These are phyloP conservation scores for Drosophila arizonae DNA, from an alignment of 1,140 invertebrate species.

Conservation along the genomic window DNA sequence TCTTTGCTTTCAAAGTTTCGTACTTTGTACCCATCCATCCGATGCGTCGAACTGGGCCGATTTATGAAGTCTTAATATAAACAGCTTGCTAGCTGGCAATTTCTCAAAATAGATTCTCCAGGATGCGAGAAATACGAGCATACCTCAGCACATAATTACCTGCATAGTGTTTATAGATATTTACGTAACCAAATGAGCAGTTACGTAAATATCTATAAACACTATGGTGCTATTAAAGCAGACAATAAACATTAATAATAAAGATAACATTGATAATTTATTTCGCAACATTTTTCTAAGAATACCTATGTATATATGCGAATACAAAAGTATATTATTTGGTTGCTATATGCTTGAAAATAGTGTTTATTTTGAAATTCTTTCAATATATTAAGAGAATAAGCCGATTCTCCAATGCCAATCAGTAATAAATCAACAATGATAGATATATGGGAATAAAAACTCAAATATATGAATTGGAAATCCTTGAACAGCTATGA, in stretches of 20 bases:
- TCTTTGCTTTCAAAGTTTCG: slow-evolving; percentile 38
- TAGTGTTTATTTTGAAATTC: background rate
- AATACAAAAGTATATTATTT: background rate
- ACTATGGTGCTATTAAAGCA: slow-evolving; percentile 44
- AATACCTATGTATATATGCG: slow-evolving; percentile 1
- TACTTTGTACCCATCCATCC: slow-evolving; percentile 48
- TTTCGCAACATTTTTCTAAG: slow-evolving; percentile 17
- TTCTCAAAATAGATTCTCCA: slow-evolving; percentile 57
- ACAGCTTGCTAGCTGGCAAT: slow-evolving; percentile 38
- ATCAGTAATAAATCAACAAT: background rate
- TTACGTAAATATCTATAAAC: background rate
- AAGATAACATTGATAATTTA: slow-evolving; percentile 23
- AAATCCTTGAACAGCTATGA: no score
- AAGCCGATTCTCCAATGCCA: background rate
- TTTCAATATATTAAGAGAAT: background rate
- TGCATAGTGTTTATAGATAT: slow-evolving; percentile 31
- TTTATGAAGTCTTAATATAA: slow-evolving; percentile 45
- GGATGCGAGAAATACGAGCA: slow-evolving; percentile 48
- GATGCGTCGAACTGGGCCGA: slow-evolving; percentile 12
- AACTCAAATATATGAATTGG: no score
- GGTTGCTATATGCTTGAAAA: background rate
- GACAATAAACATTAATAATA: slow-evolving; percentile 41
- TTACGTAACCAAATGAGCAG: slow-evolving; percentile 27
- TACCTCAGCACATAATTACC: slow-evolving; percentile 72
- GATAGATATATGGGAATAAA: no score